Percentiles rank a stretch among this genome's conserved stretches.
Conservation (phyloP, 2,113 vertebrate species). For the Calyptomena viridis region DNA sequence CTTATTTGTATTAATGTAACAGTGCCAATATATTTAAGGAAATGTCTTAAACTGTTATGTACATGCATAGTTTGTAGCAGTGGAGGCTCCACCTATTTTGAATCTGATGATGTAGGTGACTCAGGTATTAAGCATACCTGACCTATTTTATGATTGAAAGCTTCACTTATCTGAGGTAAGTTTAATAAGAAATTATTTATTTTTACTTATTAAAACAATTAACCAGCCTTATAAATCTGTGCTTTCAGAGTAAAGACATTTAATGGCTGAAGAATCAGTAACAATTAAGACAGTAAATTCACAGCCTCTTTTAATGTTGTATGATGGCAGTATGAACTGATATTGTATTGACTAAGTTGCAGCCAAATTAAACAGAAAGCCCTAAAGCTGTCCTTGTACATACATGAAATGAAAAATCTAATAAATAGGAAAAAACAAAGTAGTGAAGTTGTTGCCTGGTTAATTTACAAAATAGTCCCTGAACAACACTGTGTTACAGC, state of each 20-base stretch:
- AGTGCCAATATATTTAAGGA: not conserved
- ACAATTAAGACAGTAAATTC: not conserved
- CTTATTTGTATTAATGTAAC: not conserved
- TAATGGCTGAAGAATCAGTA: not conserved
- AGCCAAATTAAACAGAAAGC: not conserved
- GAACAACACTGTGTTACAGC: not conserved
- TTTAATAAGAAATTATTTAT: slow-evolving; percentile 36
- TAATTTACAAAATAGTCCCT: not conserved
- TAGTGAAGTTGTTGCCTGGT: not conserved
- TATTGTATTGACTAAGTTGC: not conserved
- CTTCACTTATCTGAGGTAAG: slow-evolving; percentile 11
- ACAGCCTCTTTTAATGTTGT: not conserved
- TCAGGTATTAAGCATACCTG: not conserved
- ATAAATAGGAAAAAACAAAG: not conserved
- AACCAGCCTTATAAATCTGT: not conserved
- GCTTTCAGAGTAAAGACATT: not conserved
- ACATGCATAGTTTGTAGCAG: not conserved
- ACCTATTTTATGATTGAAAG: not conserved
- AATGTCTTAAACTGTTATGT: not conserved
- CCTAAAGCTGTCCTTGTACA: not conserved
- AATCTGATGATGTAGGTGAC: not conserved
- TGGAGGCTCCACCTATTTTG: not conserved
- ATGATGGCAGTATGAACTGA: not conserved
- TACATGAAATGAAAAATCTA: not conserved
- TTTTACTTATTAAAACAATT: not conserved